Evolutionary conservation across 2,113 vertebrate species (phyloP).

Genomic region (Nibea coibor): DNA sequence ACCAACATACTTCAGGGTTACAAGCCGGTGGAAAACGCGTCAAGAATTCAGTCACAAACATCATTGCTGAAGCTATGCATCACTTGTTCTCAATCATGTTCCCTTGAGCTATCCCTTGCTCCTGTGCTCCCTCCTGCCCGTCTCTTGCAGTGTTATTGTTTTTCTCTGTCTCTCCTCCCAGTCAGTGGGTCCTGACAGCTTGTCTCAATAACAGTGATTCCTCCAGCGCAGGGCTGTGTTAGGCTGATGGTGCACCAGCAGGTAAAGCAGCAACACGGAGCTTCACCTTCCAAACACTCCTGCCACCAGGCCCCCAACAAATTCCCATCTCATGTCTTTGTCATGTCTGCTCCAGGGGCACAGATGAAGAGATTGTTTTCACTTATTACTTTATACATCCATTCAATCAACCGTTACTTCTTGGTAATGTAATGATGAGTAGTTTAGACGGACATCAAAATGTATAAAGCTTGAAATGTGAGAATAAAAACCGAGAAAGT

Average conservation of each 20-base stretch:
- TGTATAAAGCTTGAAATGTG: too few species aligned
- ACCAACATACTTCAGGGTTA: slow-evolving; percentile 60
- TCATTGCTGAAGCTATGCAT: slow-evolving; percentile 55
- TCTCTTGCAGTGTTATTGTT: slow-evolving; percentile 69
- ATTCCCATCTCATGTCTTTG: slow-evolving; percentile 22
- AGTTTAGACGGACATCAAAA: neutral
- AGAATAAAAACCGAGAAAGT: too few species aligned
- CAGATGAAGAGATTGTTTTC: neutral
- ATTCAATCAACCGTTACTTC: neutral
- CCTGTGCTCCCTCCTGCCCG: slow-evolving; percentile 38
- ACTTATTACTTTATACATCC: neutral
- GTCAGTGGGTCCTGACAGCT: slow-evolving; percentile 74
- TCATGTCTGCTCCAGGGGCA: neutral
- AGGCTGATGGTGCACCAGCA: slow-evolving; percentile 52
- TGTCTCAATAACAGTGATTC: slow-evolving; percentile 76
- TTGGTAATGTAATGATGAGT: neutral
- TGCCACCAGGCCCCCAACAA: neutral
- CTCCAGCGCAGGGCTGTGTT: slow-evolving; percentile 59
- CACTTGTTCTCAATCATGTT: slow-evolving; percentile 58
- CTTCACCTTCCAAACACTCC: slow-evolving; percentile 24
- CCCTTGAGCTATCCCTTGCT: slow-evolving; percentile 55
- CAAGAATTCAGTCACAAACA: slow-evolving; percentile 58
- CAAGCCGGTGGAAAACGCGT: slow-evolving; percentile 47
- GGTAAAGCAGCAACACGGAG: slow-evolving; percentile 52
- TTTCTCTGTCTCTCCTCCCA: slow-evolving; percentile 51